phyloP scores from a whole-genome alignment of 2,113 vertebrate species.

The Gobio gobio region DNA sequence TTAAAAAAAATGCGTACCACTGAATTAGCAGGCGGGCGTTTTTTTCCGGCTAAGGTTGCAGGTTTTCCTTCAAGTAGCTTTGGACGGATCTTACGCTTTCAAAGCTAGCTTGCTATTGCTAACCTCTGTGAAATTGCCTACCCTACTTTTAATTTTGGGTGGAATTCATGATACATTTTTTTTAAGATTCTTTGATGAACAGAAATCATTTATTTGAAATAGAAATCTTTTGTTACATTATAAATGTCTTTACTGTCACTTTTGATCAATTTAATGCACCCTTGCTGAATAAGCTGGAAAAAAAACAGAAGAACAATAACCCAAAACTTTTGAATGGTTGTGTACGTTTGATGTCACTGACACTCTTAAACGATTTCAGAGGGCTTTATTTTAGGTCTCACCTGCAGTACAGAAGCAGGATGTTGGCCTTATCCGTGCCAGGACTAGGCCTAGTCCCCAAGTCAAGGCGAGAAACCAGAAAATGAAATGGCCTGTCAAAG shows the following conservation, averaged over 20 bases:
- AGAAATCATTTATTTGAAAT: background rate
- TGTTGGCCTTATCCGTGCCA: background rate
- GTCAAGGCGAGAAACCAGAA: conserved; percentile 18
- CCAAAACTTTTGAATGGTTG: background rate
- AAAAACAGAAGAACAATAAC: background rate
- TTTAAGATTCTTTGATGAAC: background rate
- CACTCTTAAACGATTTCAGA: background rate
- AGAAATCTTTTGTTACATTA: background rate
- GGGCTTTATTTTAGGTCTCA: background rate
- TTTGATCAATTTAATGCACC: background rate
- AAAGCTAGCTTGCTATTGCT: too few species aligned
- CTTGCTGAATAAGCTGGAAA: background rate
- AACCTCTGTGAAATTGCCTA: too few species aligned
- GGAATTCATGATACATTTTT: background rate
- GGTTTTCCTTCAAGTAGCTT: too few species aligned
- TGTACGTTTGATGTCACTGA: background rate
- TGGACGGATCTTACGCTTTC: too few species aligned
- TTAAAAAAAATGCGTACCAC: too few species aligned
- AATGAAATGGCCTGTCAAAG: conserved; percentile 41
- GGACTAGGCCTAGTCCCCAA: background rate
- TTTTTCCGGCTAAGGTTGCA: too few species aligned
- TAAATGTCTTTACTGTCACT: background rate
- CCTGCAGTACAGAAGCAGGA: conserved; percentile 5
- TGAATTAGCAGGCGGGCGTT: too few species aligned
- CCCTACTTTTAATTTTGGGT: too few species aligned